phyloP scores from a whole-genome alignment of 1,140 invertebrate genomes.

The Ceratitis capitata region DNA sequence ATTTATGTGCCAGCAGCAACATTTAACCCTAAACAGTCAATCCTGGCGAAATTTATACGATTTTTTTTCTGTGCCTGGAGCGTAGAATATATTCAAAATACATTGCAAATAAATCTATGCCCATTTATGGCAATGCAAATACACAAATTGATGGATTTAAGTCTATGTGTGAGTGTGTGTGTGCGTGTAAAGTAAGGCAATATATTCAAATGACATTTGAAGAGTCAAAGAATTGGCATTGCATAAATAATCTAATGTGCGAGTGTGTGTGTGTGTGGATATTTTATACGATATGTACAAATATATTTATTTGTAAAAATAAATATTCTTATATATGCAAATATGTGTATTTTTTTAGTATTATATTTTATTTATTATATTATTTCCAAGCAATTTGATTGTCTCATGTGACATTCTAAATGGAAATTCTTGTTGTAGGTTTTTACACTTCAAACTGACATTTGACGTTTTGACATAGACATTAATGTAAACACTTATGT shows the following conservation, averaged over 20 bases:
- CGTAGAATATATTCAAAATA: neutral
- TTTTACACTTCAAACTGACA: neutral
- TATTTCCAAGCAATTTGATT: neutral
- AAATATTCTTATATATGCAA: neutral
- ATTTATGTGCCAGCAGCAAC: neutral
- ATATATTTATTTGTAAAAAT: neutral
- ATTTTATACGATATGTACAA: too few species aligned
- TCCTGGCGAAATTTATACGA: neutral
- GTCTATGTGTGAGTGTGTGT: neutral
- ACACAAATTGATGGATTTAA: neutral
- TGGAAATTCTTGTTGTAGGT: constrained; percentile 1
- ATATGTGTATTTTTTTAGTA: neutral
- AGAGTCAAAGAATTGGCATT: neutral
- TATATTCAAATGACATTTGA: neutral
- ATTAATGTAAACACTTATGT: neutral
- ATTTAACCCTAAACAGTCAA: neutral
- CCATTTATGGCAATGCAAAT: neutral
- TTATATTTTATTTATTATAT: neutral
- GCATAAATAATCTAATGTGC: too few species aligned
- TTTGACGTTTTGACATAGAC: neutral
- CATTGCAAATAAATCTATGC: neutral
- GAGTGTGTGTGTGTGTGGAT: neutral
- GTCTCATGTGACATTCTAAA: neutral
- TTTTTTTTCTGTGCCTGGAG: neutral
- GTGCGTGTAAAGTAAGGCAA: neutral